Evolutionary conservation across 2,113 vertebrate genomes (phyloP).

Genomic region (Heloderma charlesbogerti): DNA sequence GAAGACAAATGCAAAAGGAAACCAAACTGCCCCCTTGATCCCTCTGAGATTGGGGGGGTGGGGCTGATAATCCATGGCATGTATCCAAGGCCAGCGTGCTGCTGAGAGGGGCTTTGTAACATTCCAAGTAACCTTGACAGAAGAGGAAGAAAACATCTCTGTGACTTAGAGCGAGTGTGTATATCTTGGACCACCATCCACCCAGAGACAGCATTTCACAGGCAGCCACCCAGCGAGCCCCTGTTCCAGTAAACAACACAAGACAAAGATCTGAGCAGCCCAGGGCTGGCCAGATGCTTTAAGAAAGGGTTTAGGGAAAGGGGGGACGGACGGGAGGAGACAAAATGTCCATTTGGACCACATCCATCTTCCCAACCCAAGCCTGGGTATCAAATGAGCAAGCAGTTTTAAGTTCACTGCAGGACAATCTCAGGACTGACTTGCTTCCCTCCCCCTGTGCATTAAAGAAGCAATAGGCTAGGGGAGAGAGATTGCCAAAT

Average conservation of each 20-base stretch:
- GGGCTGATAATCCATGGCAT: conserved; percentile 49
- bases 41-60: conserved; percentile 31
- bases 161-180: conserved; percentile 19
- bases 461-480: background rate
- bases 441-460: background rate
- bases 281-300: background rate
- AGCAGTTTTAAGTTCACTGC: background rate
- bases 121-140: conserved; percentile 56
- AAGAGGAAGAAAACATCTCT: conserved; percentile 58
- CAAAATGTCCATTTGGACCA: background rate
- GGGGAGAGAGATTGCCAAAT: background rate
- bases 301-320: background rate
- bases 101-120: conserved; percentile 48
- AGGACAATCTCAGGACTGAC: background rate
- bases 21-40: background rate
- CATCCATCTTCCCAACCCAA: background rate
- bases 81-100: conserved; percentile 40
- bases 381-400: conserved; percentile 2
- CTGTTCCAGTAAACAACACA: conserved; percentile 69
- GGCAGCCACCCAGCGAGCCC: background rate
- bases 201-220: background rate
- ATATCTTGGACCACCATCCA: background rate
- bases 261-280: conserved; percentile 26
- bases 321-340: background rate
- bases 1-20: conserved; percentile 1